These are phyloP conservation scores for Buathra laborator DNA, from an alignment of 2,888 invertebrate species.

Conservation along the genomic window DNA sequence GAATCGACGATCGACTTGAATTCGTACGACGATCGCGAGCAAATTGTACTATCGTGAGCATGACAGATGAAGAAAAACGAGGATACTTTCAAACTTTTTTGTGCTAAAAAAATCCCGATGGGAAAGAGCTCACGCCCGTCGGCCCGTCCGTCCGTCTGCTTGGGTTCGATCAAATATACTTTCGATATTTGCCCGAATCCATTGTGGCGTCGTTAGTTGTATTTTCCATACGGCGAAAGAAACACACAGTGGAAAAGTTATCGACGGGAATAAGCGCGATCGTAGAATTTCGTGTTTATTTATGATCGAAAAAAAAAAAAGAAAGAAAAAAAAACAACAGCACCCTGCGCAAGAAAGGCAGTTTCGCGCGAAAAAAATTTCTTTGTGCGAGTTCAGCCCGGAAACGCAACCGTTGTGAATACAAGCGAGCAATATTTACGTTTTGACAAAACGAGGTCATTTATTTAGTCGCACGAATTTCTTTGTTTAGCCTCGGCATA, in stretches of 20 bases:
- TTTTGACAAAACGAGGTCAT: constrained; percentile 48
- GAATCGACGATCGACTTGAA: background rate
- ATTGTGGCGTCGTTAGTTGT: constrained; percentile 2
- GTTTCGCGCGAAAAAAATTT: no score
- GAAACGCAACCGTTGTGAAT: background rate
- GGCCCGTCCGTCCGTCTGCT: constrained; percentile 45
- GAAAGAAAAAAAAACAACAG: no score
- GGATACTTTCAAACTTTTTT: constrained; percentile 6
- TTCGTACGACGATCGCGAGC: constrained; percentile 47
- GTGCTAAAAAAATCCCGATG: constrained; percentile 31
- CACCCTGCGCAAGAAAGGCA: no score
- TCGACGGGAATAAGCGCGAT: constrained; percentile 34
- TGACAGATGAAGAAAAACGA: constrained; percentile 36
- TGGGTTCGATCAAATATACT: constrained; percentile 22
- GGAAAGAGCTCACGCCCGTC: constrained; percentile 65
- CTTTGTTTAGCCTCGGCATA: background rate
- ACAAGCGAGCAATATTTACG: constrained; percentile 16
- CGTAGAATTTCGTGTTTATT: background rate
- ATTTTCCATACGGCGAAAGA: background rate
- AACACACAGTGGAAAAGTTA: constrained; percentile 6
- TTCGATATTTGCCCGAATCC: constrained; percentile 13
- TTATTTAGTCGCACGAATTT: constrained; percentile 15
- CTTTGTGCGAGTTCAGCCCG: no score
- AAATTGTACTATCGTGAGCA: constrained; percentile 39
- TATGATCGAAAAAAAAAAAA: background rate